These are phyloP conservation scores for Tringa solitaria DNA, from an alignment of 2,113 vertebrate genomes.

Conservation along the genomic window DNA sequence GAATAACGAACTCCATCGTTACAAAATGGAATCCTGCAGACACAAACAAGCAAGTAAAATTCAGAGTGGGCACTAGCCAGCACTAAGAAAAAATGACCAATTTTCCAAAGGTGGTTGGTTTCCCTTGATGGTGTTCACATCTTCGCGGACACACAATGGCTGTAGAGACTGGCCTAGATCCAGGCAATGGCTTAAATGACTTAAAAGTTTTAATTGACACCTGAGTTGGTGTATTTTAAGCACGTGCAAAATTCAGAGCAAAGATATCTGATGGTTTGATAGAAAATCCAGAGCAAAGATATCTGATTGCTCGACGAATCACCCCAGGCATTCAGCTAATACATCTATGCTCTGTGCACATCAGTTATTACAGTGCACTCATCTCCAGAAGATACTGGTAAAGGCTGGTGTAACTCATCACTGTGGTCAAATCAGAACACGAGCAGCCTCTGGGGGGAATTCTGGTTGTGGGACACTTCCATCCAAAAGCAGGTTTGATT, in stretches of 20 bases:
- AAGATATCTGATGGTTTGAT: background rate
- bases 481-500: background rate
- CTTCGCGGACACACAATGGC: background rate
- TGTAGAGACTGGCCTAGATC: background rate
- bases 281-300: background rate
- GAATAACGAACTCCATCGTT: background rate
- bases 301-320: background rate
- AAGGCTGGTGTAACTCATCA: background rate
- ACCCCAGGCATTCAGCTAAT: background rate
- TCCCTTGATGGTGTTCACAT: background rate
- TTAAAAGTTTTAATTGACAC: background rate
- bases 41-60: background rate
- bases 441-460: background rate
- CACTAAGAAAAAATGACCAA: accelerated
- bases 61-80: background rate
- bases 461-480: background rate
- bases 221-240: background rate
- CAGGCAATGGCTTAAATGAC: background rate
- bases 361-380: accelerated
- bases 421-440: background rate
- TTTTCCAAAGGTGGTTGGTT: background rate
- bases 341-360: background rate
- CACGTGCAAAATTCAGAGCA: background rate
- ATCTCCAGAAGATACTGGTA: background rate
- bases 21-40: background rate